Evolutionary conservation across 2,888 invertebrate genomes (phyloP), one percentile per base, ranked within the genome.

Genomic region (Scelioninae gen. 1): DNA sequence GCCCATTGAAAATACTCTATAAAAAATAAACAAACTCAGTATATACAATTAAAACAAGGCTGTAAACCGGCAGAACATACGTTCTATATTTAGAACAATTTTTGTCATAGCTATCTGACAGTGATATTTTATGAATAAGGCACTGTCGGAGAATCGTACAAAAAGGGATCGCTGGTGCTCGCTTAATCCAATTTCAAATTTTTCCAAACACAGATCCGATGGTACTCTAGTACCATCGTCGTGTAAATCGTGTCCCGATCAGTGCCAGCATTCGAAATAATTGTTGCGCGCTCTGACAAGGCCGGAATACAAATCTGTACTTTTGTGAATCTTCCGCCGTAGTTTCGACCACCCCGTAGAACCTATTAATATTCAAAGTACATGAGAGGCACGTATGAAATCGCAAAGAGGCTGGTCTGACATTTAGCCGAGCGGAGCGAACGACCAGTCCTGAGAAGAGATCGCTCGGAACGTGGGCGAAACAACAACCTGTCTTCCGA

Each of bases 311-410:
- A 80, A 81, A 81, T 81, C 69, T 75, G 69, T 75, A 81, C 75
- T 75, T 81, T 75, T 81, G 79, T 80, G 74, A 76, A 79, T 74
- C 74, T 66, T 66, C 56, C 80, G 83, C 84, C n/a, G n/a, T n/a
- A n/a, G n/a, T n/a, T n/a, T n/a, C n/a, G n/a, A n/a, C n/a, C n/a
- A n/a, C n/a, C n/a, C n/a, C n/a, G n/a, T n/a, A n/a, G n/a, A n/a
- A n/a, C n/a, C n/a, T n/a, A 87, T 90, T 89, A 87, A 89, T 89
- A 90, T 89, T 89, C 88, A 88, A 86, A 84, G 86, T 85, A 84
- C 83, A 84, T 82, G 83, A 79, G 84, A 81, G 81, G 65, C 74
- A 84, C 80, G 85, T 85, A 84, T 86, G 83, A 86, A 86, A 85
- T 82, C 76, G 84, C 78, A 83, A 86, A 84, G 84, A 86, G 84